Percentiles rank a stretch among this genome's conserved stretches.
Conservation (phyloP, 2,797 vertebrate species). For the Podarcis lilfordi region DNA sequence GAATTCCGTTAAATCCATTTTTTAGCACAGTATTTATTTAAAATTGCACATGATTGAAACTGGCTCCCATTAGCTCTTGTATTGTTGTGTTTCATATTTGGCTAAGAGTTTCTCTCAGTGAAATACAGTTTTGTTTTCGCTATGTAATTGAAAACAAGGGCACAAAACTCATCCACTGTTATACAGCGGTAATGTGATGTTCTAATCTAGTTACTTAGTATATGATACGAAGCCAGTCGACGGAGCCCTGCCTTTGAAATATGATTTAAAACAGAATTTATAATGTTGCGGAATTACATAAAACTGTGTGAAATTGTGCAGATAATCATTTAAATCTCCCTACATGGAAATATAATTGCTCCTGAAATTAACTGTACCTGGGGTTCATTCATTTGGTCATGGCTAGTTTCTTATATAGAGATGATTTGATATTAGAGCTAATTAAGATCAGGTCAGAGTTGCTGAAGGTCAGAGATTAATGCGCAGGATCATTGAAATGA, state of each 20-base stretch:
- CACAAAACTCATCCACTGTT: slow-evolving; percentile 57
- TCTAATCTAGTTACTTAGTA: slow-evolving; percentile 61
- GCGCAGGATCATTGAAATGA: slow-evolving; percentile 97
- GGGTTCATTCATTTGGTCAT: slow-evolving; percentile 99
- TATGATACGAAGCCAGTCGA: slow-evolving; percentile 69
- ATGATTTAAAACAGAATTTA: slow-evolving; percentile 88
- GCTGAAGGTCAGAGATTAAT: slow-evolving; percentile 99
- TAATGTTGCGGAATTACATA: slow-evolving; percentile 90
- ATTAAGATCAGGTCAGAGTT: slow-evolving; percentile 99
- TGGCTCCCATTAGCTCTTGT: slow-evolving; percentile 10
- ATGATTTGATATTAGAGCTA: slow-evolving; percentile 98
- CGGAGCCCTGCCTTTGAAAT: slow-evolving; percentile 83
- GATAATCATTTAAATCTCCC: slow-evolving; percentile 99
- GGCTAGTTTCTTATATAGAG: slow-evolving; percentile 98
- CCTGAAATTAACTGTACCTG: slow-evolving; percentile 99
- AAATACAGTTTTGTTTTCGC: slow-evolving; percentile 59
- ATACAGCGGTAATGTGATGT: slow-evolving; percentile 48
- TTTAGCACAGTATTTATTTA: slow-evolving; percentile 38
- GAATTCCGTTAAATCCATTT: neutral
- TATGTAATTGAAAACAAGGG: slow-evolving; percentile 72
- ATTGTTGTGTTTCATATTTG: slow-evolving; percentile 40
- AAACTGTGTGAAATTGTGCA: slow-evolving; percentile 99
- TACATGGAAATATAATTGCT: slow-evolving; percentile 99
- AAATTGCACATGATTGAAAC: slow-evolving; percentile 53
- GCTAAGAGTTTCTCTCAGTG: slow-evolving; percentile 48